Conservation (phyloP, 53 echinoderm and acorn worm genomes). For the Hippasteria phrygiana region DNA sequence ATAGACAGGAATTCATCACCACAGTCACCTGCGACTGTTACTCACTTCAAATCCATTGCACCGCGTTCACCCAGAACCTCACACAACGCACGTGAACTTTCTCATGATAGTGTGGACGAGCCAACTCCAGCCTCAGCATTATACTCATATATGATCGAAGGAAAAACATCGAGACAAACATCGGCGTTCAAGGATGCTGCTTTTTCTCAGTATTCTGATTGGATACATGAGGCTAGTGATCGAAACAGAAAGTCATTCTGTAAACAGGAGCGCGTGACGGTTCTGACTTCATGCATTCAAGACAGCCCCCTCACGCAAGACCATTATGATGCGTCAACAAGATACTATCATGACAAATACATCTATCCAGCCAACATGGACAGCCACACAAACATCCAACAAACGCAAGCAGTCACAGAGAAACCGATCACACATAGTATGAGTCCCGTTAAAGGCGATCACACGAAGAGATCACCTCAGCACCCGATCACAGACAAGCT, state of each 20-base stretch:
- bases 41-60: background rate
- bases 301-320: background rate
- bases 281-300: background rate
- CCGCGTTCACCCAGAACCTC: background rate
- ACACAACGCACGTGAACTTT: background rate
- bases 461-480: background rate
- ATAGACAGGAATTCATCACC: background rate
- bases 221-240: background rate
- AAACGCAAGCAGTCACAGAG: background rate
- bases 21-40: background rate
- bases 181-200: background rate
- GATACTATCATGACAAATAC: background rate
- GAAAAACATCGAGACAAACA: background rate
- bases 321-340: background rate
- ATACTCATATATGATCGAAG: background rate
- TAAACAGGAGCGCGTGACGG: conserved; percentile 8
- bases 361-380: background rate
- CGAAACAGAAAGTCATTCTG: background rate
- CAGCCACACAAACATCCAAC: background rate
- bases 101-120: background rate
- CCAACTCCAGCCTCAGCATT: conserved; percentile 7
- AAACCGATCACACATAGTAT: conserved; percentile 25
- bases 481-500: background rate
- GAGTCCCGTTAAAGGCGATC: conserved; percentile 38
- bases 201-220: conserved; percentile 20